phyloP scores from a whole-genome alignment of 2,888 invertebrate genomes.

The Geophilus truncorum region DNA sequence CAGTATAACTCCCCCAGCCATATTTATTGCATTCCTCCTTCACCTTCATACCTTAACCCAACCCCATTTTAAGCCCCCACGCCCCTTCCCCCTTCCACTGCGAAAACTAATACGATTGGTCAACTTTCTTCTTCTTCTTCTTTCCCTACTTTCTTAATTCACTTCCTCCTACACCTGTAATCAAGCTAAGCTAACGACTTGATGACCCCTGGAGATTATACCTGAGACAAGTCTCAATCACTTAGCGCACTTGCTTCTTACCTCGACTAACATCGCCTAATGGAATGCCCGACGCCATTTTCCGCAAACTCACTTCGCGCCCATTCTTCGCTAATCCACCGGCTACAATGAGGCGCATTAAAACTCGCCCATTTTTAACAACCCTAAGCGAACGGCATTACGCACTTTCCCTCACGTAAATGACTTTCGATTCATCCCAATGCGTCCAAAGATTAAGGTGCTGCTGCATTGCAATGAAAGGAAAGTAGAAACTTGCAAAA shows the following conservation, averaged over 20 bases:
- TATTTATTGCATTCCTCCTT: not conserved
- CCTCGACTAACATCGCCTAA: not conserved
- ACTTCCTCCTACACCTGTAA: slow-evolving; percentile 9
- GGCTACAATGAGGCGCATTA: not conserved
- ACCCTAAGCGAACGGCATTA: not conserved
- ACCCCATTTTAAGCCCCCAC: not conserved
- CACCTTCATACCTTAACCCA: not conserved
- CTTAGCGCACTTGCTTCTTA: slow-evolving; percentile 7
- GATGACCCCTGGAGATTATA: slow-evolving; percentile 20
- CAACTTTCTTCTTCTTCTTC: not conserved
- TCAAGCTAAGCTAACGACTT: slow-evolving; percentile 20
- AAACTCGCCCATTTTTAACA: not conserved
- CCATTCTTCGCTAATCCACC: slow-evolving; percentile 2
- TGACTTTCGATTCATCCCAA: not conserved
- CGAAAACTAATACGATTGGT: slow-evolving; percentile 13
- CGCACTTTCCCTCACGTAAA: not conserved
- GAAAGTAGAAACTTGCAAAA: no score
- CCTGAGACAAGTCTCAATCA: slow-evolving; percentile 20
- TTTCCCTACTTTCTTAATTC: slow-evolving; percentile 1
- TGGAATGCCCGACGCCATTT: not conserved
- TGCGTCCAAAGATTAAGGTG: not conserved
- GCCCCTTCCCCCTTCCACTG: not conserved
- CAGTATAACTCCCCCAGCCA: not conserved
- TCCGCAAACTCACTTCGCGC: not conserved
- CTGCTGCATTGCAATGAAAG: no score